A percentile compares a stretch with the other conserved stretches of the same genome.
Conservation (phyloP, 1,140 invertebrate genomes). For the Stegodyphus mimosarum region DNA sequence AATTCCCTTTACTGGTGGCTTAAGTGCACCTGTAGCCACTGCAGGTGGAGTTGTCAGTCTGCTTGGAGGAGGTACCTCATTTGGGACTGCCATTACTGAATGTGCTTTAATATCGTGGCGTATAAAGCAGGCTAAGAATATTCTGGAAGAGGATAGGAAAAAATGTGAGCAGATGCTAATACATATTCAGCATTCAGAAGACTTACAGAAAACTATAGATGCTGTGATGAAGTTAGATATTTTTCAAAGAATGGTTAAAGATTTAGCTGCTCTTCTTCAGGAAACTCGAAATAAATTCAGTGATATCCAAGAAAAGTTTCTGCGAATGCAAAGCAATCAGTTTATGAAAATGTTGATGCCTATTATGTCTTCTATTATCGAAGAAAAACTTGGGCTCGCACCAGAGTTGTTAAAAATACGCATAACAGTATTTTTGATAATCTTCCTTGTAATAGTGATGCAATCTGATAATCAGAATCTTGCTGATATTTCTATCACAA, state of each 20-base stretch:
- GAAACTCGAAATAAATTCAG: too few species aligned
- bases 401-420: too few species aligned
- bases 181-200: neutral
- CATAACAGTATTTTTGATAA: too few species aligned
- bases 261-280: too few species aligned
- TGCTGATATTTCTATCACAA: neutral
- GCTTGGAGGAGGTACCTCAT: neutral
- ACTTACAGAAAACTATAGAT: too few species aligned
- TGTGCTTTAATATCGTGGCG: neutral
- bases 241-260: too few species aligned
- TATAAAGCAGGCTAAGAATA: neutral
- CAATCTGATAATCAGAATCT: too few species aligned
- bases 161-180: neutral
- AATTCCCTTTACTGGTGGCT: neutral
- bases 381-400: too few species aligned
- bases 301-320: too few species aligned
- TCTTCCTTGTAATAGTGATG: too few species aligned
- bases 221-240: too few species aligned
- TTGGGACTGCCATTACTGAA: neutral
- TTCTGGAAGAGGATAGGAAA: neutral
- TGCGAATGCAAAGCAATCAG: too few species aligned
- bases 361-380: neutral
- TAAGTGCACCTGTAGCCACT: neutral
- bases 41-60: neutral
- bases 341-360: neutral